phyloP scores from a whole-genome alignment of 2,888 invertebrate genomes.

The Physocephala rufipes region DNA sequence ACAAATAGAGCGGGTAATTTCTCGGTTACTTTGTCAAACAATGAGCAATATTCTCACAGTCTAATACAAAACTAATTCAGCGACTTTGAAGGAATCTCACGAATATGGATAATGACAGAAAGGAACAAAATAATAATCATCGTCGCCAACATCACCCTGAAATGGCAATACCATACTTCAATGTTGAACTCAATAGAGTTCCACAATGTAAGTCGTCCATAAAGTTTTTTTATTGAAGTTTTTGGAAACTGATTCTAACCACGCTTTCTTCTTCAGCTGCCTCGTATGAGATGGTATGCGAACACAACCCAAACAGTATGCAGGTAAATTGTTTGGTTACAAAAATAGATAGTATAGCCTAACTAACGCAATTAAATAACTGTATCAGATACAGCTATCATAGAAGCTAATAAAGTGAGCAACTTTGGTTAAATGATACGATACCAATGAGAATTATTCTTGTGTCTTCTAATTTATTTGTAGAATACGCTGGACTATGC shows the following conservation, averaged over 20 bases:
- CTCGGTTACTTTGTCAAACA: too few species aligned
- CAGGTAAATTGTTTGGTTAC: conserved; percentile 22
- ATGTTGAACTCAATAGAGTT: conserved; percentile 37
- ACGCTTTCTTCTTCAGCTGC: conserved; percentile 13
- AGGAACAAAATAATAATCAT: conserved; percentile 53
- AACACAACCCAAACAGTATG: conserved; percentile 9
- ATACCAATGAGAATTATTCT: not conserved
- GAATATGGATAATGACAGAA: conserved; percentile 61
- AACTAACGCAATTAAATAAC: too few species aligned
- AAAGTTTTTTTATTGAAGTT: not conserved
- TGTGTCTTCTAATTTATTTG: conserved; percentile 4
- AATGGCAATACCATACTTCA: conserved; percentile 33
- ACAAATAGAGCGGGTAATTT: too few species aligned
- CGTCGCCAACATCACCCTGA: conserved; percentile 49
- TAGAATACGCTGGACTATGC: conserved; percentile 17
- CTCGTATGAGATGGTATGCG: conserved; percentile 23
- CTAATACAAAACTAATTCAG: too few species aligned
- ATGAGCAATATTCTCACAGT: too few species aligned
- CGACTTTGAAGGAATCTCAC: not conserved
- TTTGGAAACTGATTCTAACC: too few species aligned
- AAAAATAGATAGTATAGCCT: not conserved
- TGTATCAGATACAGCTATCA: conserved; percentile 1
- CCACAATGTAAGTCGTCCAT: conserved; percentile 39
- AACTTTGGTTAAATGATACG: not conserved
- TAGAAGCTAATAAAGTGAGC: conserved; percentile 23